Evolutionary conservation across 2,888 invertebrate species (phyloP), one percentile per base, ranked within the genome.

Genomic region (Hypselothyrea guttata): DNA sequence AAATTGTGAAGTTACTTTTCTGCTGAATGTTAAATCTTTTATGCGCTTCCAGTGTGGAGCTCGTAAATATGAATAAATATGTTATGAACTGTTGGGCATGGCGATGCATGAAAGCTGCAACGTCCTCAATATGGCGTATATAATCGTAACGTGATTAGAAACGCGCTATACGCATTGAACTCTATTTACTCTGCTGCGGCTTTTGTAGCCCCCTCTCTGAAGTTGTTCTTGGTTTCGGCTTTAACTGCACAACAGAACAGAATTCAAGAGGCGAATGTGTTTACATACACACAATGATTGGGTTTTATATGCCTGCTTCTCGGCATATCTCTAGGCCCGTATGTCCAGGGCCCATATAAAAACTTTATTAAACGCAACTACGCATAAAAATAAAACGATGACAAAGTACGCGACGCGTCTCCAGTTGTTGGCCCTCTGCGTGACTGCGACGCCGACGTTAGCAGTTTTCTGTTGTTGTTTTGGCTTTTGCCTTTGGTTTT

Each of bases 281-380:
- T 40, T 12, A 22, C 15, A 15, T 31, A 30, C 22, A 45, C 15
- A 13, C 9, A 30, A n/a, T 27, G 22, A n/a, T 44, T 8, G 12
- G 4, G 4, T 8, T 11, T 2, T 31, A 13, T 44, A n/a, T 31
- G 12, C 15, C n/a, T 33, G 7, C 13, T 7, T 42, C 4, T 45
- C 2, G 15, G 7, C 18, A 16, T 11, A 9, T 40, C 12, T 4
- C 7, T 33, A 38, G 37, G 15, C 45, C 34, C 9, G 16, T 7
- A 13, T 15, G 38, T 51, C 46, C 44, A 27, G 35, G 30, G 13
- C 37, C 45, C 59, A 63, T 67, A 77, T 75, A 84, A 81, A 81
- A 81, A 78, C 69, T 85, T 83, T 84, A 81, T 85, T 81, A 83
- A 83, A 81, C 84, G 78, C 84, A 79, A 79, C 84, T 85, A 83